Base-by-base conservation (phyloP, 2,888 invertebrate species). In the Spicauda simplicius region DNA sequence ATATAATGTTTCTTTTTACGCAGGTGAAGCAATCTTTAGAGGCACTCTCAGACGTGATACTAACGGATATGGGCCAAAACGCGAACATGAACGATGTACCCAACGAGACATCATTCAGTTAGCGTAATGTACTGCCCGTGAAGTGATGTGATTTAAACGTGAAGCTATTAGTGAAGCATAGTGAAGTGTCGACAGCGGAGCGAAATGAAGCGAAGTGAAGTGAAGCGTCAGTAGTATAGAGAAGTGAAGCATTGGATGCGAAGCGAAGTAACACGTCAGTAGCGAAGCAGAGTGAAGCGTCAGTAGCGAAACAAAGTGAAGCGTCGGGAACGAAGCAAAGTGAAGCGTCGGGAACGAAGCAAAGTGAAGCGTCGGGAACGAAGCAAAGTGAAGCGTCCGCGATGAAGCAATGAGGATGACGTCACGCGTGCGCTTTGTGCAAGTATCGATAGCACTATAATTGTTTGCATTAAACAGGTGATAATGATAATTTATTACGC, bases 21-120 rank as follows among this genome's bases (percentile, higher is more conserved):
- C 86, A 97, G 97, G 97, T 97, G 69, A 95, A 97, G 71, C 96
- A 97, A 85, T 97, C 97, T 65, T 86, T 97, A 80, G 97, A 97
- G 88, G 96, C 96, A 60, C 88, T 97, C 73, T 97, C 97, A 20
- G 95, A 96, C 74, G 95, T 97, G 70, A 95, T 95, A 72, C 71
- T 92, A 19, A 85, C 90, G 0, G 92, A 93, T 70, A 85, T 91
- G 85, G 83, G 82, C 64, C 91, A 93, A 72, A 73, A 73, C 48
- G 72, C 73, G 20, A 72, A 76, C 7, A 70, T 80, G 0, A 80
- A 79, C 72, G 88, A 89, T 69, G 78, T 86, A 8, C 89, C 91
- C 59, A 87, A 86, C 77, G 90, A 93, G 64, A 84, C 90, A 0
- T 84, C 81, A 50, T 87, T 87, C 82, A 92, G 92, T 88, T 93